Percentiles rank a stretch among this genome's conserved stretches.
Evolutionary conservation across 2,888 invertebrate genomes (phyloP).

Genomic region (Ormyrus rosae): DNA sequence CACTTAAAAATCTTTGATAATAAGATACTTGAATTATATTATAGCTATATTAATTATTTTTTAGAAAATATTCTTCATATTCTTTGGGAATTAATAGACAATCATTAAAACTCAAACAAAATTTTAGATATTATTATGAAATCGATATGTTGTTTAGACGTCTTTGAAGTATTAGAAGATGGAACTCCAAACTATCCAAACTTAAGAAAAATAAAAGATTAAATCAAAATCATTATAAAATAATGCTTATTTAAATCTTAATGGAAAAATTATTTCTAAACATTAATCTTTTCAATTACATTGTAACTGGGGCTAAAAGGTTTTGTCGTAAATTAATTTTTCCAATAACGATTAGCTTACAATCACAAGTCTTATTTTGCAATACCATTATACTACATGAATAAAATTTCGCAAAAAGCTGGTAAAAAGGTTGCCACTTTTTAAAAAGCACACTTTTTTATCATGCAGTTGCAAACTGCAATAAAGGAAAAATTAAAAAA

Average conservation of each 20-base stretch:
- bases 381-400: conserved; percentile 43
- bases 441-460: conserved; percentile 54
- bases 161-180: neutral
- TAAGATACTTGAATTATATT: neutral
- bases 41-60: neutral
- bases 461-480: conserved; percentile 51
- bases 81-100: neutral
- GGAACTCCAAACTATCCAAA: conserved; percentile 14
- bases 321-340: conserved; percentile 3
- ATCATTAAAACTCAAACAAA: conserved; percentile 1
- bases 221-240: conserved; percentile 13
- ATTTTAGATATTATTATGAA: neutral
- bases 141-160: neutral
- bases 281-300: no score
- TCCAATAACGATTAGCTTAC: conserved; percentile 24
- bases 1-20: neutral
- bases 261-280: conserved; percentile 13
- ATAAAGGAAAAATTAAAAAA: conserved; percentile 44
- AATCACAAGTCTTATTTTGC: conserved; percentile 33
- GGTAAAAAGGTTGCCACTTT: conserved; percentile 18
- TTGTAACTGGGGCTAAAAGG: no score
- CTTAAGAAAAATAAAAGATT: conserved; percentile 12
- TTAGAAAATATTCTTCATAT: conserved; percentile 4
- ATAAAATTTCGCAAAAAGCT: conserved; percentile 31
- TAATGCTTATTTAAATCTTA: neutral